A percentile compares a stretch with the other conserved stretches of the same genome.
phyloP scores from a whole-genome alignment of 2,113 vertebrate species.

The Epinephelus fuscoguttatus region DNA sequence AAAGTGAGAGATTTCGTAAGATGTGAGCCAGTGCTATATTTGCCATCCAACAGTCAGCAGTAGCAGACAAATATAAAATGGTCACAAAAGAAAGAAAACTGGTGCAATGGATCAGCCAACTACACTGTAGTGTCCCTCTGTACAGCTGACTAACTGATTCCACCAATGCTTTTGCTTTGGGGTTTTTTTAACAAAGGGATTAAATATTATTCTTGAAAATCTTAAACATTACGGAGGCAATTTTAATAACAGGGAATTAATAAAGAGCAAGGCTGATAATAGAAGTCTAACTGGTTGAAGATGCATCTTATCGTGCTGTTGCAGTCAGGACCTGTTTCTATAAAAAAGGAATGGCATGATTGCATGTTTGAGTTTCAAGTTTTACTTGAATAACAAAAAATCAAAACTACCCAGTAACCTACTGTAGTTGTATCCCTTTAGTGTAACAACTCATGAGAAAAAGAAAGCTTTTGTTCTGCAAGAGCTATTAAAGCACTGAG shows the following conservation, averaged over 20 bases:
- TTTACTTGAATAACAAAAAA: not conserved
- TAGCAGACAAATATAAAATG: slow-evolving; percentile 16
- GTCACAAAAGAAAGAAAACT: slow-evolving; percentile 29
- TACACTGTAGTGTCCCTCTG: slow-evolving; percentile 1
- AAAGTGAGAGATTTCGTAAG: slow-evolving; percentile 19
- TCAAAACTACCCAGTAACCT: too few species aligned
- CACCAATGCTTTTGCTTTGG: slow-evolving; percentile 3
- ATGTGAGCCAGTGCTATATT: slow-evolving; percentile 11
- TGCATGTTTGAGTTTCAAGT: not conserved
- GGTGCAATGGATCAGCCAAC: slow-evolving; percentile 30
- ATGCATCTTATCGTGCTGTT: not conserved
- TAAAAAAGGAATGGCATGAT: not conserved
- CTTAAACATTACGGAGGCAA: not conserved
- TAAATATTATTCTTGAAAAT: not conserved
- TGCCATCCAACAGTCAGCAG: not conserved
- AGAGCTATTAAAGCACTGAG: not conserved
- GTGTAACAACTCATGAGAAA: not conserved
- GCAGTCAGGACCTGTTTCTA: not conserved
- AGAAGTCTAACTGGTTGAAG: not conserved
- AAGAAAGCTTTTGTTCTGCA: not conserved
- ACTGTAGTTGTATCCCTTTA: not conserved
- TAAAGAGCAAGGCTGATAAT: not conserved
- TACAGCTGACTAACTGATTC: slow-evolving; percentile 23
- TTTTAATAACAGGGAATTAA: not conserved
- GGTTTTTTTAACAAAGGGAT: not conserved